Conservation (phyloP, 2,113 vertebrate genomes). For the Pterocles orientalis region DNA sequence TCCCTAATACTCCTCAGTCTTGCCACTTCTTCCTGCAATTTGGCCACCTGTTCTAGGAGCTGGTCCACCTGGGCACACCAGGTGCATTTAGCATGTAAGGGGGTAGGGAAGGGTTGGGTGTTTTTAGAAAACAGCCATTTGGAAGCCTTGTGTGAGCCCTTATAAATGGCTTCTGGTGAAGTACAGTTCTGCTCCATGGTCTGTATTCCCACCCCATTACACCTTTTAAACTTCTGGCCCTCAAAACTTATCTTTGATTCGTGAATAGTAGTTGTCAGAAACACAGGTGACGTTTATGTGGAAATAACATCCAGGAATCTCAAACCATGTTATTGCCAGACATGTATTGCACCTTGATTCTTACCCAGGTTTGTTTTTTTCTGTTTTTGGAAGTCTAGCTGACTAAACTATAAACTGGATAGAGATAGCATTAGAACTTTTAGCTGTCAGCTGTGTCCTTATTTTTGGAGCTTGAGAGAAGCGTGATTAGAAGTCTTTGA, state of each 20-base stretch:
- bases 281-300: not conserved
- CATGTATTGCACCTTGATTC: accelerated
- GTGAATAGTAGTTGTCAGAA: not conserved
- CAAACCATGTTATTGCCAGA: not conserved
- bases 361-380: not conserved
- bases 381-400: not conserved
- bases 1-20: no score
- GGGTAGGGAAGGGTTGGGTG: not conserved
- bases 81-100: not conserved
- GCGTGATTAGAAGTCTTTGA: not conserved
- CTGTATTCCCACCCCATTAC: not conserved
- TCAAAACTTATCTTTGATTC: not conserved
- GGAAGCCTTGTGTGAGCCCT: not conserved
- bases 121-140: not conserved
- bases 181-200: not conserved
- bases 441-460: not conserved
- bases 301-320: not conserved
- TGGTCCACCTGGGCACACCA: no score
- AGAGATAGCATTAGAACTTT: not conserved
- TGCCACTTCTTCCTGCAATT: no score
- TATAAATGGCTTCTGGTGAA: not conserved
- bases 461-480: not conserved
- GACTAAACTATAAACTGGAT: not conserved
- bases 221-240: not conserved
- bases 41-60: no score